phyloP scores from a whole-genome alignment of 2,888 invertebrate species.

The Scrobipalpa costella region DNA sequence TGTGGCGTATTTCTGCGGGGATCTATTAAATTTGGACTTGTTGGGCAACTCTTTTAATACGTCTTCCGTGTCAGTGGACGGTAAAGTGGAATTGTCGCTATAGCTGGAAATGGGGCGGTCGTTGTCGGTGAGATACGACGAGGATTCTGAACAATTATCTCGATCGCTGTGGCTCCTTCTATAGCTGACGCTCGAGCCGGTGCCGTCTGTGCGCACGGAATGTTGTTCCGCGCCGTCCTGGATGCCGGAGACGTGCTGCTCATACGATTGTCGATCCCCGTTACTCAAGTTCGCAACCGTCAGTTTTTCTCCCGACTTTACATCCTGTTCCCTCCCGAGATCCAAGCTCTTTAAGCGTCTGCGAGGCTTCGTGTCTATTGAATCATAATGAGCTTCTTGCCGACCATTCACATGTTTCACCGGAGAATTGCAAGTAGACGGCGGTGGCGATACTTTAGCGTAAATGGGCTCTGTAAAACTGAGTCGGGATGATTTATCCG shows the following conservation, averaged over 20 bases:
- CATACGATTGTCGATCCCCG: constrained; percentile 67
- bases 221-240: constrained; percentile 72
- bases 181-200: constrained; percentile 68
- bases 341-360: constrained; percentile 73
- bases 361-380: constrained; percentile 74
- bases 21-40: constrained; percentile 74
- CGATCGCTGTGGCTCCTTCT: constrained; percentile 75
- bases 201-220: constrained; percentile 71
- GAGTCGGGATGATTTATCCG: constrained; percentile 60
- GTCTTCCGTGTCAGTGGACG: constrained; percentile 75
- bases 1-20: constrained; percentile 77
- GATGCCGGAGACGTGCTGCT: constrained; percentile 60
- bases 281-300: constrained; percentile 62
- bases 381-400: constrained; percentile 73
- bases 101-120: constrained; percentile 77
- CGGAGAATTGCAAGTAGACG: constrained; percentile 65
- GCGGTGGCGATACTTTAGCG: constrained; percentile 71
- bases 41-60: constrained; percentile 74
- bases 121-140: constrained; percentile 75
- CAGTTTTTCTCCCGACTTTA: constrained; percentile 60
- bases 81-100: constrained; percentile 76
- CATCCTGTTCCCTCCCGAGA: constrained; percentile 53
- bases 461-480: constrained; percentile 76
- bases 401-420: constrained; percentile 59
- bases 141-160: constrained; percentile 78